Evolutionary conservation across 1,140 invertebrate genomes (phyloP).

Genomic region (Zaprionus taronus): DNA sequence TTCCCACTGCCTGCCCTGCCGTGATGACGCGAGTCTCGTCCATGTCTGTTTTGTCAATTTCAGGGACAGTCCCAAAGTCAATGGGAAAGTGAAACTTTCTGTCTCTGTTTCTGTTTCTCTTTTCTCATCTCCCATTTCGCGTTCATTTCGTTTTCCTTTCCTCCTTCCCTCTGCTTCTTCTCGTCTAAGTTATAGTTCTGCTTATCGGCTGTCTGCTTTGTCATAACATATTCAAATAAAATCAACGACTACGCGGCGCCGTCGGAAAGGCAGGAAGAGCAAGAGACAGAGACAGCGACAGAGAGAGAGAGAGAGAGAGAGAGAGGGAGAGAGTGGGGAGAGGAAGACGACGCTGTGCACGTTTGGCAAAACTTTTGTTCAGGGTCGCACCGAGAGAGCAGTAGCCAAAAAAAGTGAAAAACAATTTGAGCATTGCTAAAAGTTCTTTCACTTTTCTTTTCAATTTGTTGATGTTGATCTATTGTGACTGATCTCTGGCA

Average conservation of each 20-base stretch:
- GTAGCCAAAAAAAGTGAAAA: slow-evolving; percentile 9
- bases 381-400: slow-evolving; percentile 31
- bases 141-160: slow-evolving; percentile 14
- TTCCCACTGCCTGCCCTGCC: neutral
- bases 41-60: slow-evolving; percentile 47
- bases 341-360: neutral
- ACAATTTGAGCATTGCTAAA: slow-evolving; percentile 33
- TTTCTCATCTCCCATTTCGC: slow-evolving; percentile 7
- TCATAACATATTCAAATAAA: slow-evolving; percentile 66
- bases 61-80: slow-evolving; percentile 49
- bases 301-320: neutral
- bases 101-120: slow-evolving; percentile 16
- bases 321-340: neutral
- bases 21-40: slow-evolving; percentile 10
- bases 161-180: neutral
- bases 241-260: slow-evolving; percentile 41
- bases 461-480: slow-evolving; percentile 52
- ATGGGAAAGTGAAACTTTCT: slow-evolving; percentile 66
- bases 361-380: slow-evolving; percentile 66
- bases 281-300: neutral
- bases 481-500: slow-evolving; percentile 67
- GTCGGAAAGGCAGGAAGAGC: neutral
- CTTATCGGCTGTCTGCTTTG: slow-evolving; percentile 68
- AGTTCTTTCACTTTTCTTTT: slow-evolving; percentile 66
- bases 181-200: slow-evolving; percentile 33